Evolutionary conservation across 2,888 invertebrate genomes (phyloP).

Genomic region (Hypsopygia costalis): DNA sequence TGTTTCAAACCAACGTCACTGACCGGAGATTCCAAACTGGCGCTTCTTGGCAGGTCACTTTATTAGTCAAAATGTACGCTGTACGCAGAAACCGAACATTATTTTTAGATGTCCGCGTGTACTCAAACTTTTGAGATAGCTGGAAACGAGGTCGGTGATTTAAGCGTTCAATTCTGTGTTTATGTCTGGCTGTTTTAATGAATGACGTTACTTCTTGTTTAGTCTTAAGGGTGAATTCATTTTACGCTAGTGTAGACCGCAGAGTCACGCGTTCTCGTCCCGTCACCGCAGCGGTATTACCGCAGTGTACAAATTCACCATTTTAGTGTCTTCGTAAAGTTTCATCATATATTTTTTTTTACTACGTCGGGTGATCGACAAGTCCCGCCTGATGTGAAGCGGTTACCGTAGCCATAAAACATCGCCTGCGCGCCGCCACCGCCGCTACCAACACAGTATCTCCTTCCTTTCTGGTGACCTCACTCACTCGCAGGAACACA

Average conservation of each 20-base stretch:
- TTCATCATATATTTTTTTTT: no score
- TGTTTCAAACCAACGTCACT: slow-evolving; percentile 38
- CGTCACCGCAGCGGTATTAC: background rate
- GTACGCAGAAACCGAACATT: slow-evolving; percentile 30
- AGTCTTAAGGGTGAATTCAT: background rate
- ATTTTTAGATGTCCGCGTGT: slow-evolving; percentile 52
- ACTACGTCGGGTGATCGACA: no score
- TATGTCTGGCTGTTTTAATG: slow-evolving; percentile 28
- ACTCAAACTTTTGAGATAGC: slow-evolving; percentile 33
- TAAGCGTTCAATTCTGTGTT: slow-evolving; percentile 38
- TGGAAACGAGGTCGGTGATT: slow-evolving; percentile 51
- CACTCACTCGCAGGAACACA: no score
- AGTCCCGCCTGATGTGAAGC: no score
- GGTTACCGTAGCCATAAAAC: no score
- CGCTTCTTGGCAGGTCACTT: slow-evolving; percentile 45
- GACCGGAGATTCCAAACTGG: slow-evolving; percentile 48
- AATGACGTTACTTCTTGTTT: slow-evolving; percentile 12
- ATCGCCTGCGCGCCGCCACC: no score
- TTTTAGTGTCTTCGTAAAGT: background rate
- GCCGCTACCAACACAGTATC: no score
- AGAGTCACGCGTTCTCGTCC: background rate
- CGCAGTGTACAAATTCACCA: background rate
- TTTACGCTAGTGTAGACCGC: background rate
- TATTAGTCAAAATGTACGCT: slow-evolving; percentile 23
- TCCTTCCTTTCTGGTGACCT: no score